Conservation (phyloP, 2,113 vertebrate species). For the Sturnus vulgaris region DNA sequence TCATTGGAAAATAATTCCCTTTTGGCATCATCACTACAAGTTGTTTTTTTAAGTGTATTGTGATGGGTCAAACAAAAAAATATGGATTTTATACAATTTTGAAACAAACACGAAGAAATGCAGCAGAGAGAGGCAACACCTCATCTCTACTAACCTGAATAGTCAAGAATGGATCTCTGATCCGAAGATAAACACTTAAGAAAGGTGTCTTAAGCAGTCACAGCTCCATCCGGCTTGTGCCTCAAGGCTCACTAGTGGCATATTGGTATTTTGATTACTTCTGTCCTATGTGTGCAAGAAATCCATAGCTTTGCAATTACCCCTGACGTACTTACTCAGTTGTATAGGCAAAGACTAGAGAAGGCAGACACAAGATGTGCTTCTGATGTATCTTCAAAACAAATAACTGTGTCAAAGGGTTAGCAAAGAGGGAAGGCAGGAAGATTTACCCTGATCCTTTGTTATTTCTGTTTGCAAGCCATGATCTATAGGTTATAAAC, state of each 20-base stretch:
- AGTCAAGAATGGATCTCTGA: not conserved
- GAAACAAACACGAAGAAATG: not conserved
- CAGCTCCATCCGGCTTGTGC: not conserved
- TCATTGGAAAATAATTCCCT: not conserved
- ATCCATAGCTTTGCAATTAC: not conserved
- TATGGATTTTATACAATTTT: not conserved
- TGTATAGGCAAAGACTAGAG: not conserved
- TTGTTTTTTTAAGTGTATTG: not conserved
- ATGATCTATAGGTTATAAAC: not conserved
- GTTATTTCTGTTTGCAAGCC: not conserved
- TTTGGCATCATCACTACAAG: not conserved
- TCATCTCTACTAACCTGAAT: not conserved
- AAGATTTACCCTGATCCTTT: not conserved
- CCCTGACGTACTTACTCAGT: not conserved
- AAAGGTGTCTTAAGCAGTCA: not conserved
- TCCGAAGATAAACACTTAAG: not conserved
- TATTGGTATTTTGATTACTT: not conserved
- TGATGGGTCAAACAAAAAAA: not conserved
- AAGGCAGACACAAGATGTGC: not conserved
- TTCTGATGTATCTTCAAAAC: not conserved
- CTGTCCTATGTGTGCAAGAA: not conserved
- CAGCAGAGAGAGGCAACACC: not conserved
- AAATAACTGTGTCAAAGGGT: not conserved
- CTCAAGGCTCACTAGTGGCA: not conserved
- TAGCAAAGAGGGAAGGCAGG: not conserved